Evolutionary conservation across 2,797 vertebrate genomes (phyloP).

Genomic region (Pangasius djambal): DNA sequence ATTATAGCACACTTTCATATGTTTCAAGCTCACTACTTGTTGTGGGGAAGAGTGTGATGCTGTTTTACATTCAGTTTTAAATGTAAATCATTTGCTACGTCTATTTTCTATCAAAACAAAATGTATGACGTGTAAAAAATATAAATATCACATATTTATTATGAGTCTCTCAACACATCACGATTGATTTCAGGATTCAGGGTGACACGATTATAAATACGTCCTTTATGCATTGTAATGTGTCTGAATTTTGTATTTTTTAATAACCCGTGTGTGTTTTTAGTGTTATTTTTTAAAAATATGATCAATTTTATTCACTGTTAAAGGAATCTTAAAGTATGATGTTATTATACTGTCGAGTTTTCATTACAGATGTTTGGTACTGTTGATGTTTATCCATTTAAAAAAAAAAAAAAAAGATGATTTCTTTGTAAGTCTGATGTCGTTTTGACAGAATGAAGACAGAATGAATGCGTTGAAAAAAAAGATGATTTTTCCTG

Average conservation of each 20-base stretch:
- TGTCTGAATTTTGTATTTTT: neutral
- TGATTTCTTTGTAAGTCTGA: neutral
- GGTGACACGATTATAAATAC: neutral
- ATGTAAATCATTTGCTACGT: neutral
- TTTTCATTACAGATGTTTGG: neutral
- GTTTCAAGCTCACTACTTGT: slow-evolving; percentile 55
- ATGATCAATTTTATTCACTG: neutral
- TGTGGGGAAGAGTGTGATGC: neutral
- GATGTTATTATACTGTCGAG: neutral
- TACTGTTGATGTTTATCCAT: neutral
- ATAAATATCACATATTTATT: neutral
- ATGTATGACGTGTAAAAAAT: neutral
- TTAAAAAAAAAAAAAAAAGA: neutral
- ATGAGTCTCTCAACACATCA: neutral
- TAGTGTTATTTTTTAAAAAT: neutral
- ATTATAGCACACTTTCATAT: slow-evolving; percentile 68
- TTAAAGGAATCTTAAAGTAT: neutral
- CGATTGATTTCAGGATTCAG: neutral
- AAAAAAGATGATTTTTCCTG: neutral
- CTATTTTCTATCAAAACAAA: neutral
- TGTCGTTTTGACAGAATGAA: neutral
- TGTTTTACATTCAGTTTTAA: neutral
- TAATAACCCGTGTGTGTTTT: neutral
- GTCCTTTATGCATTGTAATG: neutral
- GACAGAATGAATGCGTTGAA: neutral